Conservation (phyloP, 2,888 invertebrate species). For the Zygothrica quintamaculata region DNA sequence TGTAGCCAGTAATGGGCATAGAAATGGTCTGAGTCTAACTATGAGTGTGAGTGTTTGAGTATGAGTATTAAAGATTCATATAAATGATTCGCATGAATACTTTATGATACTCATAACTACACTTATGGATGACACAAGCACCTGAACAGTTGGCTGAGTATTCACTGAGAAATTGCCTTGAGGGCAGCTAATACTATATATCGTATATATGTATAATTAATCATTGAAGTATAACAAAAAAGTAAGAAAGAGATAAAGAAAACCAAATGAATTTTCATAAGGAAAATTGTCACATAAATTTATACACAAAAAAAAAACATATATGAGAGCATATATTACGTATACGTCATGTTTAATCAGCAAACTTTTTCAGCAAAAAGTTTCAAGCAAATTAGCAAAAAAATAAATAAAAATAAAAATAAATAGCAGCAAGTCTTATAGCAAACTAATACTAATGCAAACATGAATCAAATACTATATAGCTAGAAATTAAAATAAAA, state of each 20-base stretch:
- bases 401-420: background rate
- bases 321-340: constrained; percentile 17
- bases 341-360: constrained; percentile 62
- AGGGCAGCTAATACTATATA: background rate
- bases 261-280: background rate
- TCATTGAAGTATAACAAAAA: background rate
- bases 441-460: constrained; percentile 6
- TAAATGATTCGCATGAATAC: background rate
- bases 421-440: no score
- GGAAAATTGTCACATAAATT: background rate
- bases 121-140: constrained; percentile 1
- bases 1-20: constrained; percentile 54
- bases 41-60: constrained; percentile 2
- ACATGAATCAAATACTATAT: background rate
- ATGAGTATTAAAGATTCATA: constrained; percentile 1
- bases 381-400: constrained; percentile 5
- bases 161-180: background rate
- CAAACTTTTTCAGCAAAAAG: constrained; percentile 31
- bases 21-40: constrained; percentile 33
- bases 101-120: no score
- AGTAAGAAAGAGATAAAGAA: background rate
- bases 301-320: background rate
- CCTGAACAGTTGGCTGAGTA: constrained; percentile 19
- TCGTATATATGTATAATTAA: background rate
- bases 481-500: no score